Base-by-base conservation (phyloP, 1,140 invertebrate genomes). In the Hesperophylax magnus region DNA sequence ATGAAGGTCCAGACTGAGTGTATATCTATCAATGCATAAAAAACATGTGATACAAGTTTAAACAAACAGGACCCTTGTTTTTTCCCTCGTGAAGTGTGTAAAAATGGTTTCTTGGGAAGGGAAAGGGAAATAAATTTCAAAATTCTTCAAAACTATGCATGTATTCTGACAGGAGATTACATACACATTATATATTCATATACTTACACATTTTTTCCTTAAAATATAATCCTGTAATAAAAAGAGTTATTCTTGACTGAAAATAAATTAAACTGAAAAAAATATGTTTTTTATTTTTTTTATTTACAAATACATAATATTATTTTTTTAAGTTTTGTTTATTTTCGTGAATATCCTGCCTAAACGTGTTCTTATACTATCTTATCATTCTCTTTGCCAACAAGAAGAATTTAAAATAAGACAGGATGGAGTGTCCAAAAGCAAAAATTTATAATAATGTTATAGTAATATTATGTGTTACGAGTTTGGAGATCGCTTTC, bases 81-180 rank as follows among this genome's bases (percentile, higher is more conserved):
- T 27, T 5, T 2, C 27, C 5, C 2, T 2, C 27, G 27, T 27
- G 39, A 47, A 2, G 3, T 47, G 11, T 47, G 11, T 14, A 14
- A 47, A 47, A 47, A 14, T 72, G 39, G 9, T 14, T n/a, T 24
- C 39, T 53, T 52, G 27, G 39, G 39, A 72, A 14, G 27, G 52
- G 20, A n/a, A 52, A 11, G 67, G 61, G 39, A 63, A 75, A 63
- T 61, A 75, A 80, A 60, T 72, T 56, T 75, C 31, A 75, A 74
- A 47, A 18, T 60, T 75, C 31, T 65, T 80, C 72, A 81, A 81
- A 81, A 81, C 79, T 81, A 81, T 77, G 67, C 69, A 79, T 79
- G 79, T 81, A 81, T 81, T 81, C 74, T 81, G 79, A 81, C 79
- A 81, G 79, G 79, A 81, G 74, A 67, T 80, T 67, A 76, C 79